phyloP scores from a whole-genome alignment of 2,113 vertebrate species.

The Petroica traversi region DNA sequence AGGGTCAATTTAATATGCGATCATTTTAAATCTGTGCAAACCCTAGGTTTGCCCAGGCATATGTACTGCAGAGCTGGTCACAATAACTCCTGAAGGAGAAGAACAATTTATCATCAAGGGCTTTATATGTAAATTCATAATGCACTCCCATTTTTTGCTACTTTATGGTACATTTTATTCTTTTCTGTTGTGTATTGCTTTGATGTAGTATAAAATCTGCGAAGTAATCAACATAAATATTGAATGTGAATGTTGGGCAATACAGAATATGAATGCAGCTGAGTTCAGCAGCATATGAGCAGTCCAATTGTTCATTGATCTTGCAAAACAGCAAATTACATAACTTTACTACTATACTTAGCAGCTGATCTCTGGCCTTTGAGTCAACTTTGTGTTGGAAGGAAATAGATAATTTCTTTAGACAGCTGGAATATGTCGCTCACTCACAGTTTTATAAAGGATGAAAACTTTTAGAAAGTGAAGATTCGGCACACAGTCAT shows the following conservation, averaged over 20 bases:
- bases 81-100: not conserved
- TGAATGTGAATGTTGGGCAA: not conserved
- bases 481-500: not conserved
- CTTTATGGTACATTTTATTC: not conserved
- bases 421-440: not conserved
- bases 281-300: not conserved
- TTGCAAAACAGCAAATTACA: not conserved
- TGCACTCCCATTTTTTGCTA: not conserved
- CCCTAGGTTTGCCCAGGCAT: not conserved
- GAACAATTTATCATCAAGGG: not conserved
- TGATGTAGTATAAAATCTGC: not conserved
- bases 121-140: not conserved
- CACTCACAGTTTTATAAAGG: not conserved
- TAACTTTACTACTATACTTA: not conserved
- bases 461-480: not conserved
- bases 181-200: not conserved
- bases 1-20: not conserved
- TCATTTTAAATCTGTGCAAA: not conserved
- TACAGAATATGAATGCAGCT: not conserved
- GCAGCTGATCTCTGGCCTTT: not conserved
- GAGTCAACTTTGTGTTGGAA: not conserved
- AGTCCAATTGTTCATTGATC: not conserved
- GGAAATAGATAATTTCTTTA: not conserved
- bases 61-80: not conserved
- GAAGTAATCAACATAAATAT: not conserved